Base-by-base conservation (phyloP, 1,140 invertebrate species). In the Lucilia sericata region DNA sequence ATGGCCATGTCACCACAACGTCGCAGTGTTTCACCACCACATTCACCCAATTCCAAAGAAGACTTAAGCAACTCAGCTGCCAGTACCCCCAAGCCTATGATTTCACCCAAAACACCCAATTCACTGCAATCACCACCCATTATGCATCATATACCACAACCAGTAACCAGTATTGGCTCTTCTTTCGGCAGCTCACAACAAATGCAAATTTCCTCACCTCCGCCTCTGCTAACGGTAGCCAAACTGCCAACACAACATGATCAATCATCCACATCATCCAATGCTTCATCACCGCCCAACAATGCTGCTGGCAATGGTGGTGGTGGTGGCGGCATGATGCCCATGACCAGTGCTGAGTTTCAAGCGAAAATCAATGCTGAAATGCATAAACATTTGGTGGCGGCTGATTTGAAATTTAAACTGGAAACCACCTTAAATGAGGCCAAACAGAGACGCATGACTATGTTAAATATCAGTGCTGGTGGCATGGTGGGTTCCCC, bases 291-390 rank as follows among this genome's bases (percentile, higher is more conserved):
- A 7, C 88, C 88, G 2, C 42, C 76, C 89, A 88, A 25, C 49
- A 78, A 75, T 17, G 83, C 42, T 55, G 42, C 42, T 42, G 42
- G 25, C 25, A 30, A 30, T 30, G 25, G 42, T 42, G 42, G 42
- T 42, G 42, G 42, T 42, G 42, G 42, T 7, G 30, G 81, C 25
- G 65, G 82, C 84, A 76, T 85, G 85, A 86, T 42, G 60, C 82
- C 83, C 2, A 74, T 86, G 74, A 74, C 84, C 10, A 84, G 36
- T 21, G 86, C 86, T 7, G 89, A 90, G 10, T 90, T 90, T 70
- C 88, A 90, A 83, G 89, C 89, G 70, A 91, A 91, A 86, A 88
- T 91, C 82, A 91, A 91, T 86, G 88, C 88, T 17, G 89, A 91
- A 83, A 91, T 90, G 89, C 89, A 91, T 36, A 90, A 90, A 84